Conservation (phyloP, 2,113 vertebrate species). For the Rhinoderma darwinii region DNA sequence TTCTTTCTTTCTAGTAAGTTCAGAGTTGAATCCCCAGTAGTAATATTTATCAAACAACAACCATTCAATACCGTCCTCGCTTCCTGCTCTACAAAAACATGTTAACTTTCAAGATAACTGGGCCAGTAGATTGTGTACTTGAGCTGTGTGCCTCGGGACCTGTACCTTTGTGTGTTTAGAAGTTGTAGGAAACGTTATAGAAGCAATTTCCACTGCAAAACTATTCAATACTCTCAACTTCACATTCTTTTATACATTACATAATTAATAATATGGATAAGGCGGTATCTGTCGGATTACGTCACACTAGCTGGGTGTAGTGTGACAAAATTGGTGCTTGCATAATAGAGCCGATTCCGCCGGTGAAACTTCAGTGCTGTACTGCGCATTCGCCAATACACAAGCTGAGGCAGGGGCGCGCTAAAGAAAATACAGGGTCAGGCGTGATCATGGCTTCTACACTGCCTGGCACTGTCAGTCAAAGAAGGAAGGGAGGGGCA, state of each 20-base stretch:
- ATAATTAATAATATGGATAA: not conserved
- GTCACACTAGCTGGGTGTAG: too few relatives aligned
- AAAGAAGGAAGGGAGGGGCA: too few relatives aligned
- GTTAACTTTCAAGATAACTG: conserved; percentile 22
- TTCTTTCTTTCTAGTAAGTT: conserved; percentile 11
- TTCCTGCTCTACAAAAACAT: conserved; percentile 17
- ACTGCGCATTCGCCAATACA: too few relatives aligned
- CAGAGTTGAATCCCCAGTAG: not conserved
- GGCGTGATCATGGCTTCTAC: too few relatives aligned
- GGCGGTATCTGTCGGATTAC: too few relatives aligned
- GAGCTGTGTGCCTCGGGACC: conserved; percentile 4
- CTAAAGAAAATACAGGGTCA: too few relatives aligned
- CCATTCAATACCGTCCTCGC: not conserved
- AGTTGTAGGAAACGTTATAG: not conserved
- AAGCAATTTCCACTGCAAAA: conserved; percentile 8
- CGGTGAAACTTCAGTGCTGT: too few relatives aligned
- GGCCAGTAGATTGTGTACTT: conserved; percentile 23
- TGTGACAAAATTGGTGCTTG: too few relatives aligned
- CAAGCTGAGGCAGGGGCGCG: too few relatives aligned
- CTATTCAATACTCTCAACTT: not conserved
- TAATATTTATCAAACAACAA: conserved; percentile 36
- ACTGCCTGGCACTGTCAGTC: too few relatives aligned
- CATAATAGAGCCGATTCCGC: too few relatives aligned
- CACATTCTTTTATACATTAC: not conserved
- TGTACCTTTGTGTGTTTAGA: conserved; percentile 36